phyloP scores from a whole-genome alignment of 2,888 invertebrate species.

The Lutraria lutraria region DNA sequence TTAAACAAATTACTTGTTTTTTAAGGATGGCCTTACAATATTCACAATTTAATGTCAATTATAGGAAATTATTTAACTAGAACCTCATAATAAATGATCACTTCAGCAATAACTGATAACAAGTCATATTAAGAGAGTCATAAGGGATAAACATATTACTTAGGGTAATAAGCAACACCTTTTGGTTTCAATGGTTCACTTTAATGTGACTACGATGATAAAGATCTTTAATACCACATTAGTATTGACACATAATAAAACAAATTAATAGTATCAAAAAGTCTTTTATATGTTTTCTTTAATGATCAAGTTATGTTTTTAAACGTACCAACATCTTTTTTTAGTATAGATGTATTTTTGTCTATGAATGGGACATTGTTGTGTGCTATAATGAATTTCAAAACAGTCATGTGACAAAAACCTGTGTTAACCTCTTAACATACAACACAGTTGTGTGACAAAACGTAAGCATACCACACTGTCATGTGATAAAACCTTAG shows the following conservation, averaged over 20 bases:
- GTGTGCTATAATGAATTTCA: no score
- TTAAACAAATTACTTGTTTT: no score
- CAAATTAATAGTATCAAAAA: background rate
- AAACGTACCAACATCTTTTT: no score
- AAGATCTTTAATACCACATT: background rate
- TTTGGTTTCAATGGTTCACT: background rate
- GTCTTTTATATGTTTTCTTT: no score
- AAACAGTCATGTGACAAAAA: no score
- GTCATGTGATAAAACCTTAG: no score
- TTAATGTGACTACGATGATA: background rate
- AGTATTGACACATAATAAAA: background rate
- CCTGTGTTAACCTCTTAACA: no score
- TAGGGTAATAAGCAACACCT: background rate
- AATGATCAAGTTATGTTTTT: no score
- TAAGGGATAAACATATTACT: background rate
- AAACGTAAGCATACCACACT: no score
- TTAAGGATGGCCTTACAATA: background rate
- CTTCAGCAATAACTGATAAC: background rate
- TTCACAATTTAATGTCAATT: background rate
- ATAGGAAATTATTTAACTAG: background rate
- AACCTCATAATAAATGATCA: slow-evolving; percentile 21
- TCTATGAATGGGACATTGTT: no score
- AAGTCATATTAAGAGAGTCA: background rate
- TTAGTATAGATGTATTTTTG: no score
- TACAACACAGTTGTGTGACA: no score